Percentiles rank a stretch among this genome's conserved stretches.
These are phyloP conservation scores for Neosilurus hyrtlii DNA, from an alignment of 2,797 vertebrate genomes.

Conservation along the genomic window DNA sequence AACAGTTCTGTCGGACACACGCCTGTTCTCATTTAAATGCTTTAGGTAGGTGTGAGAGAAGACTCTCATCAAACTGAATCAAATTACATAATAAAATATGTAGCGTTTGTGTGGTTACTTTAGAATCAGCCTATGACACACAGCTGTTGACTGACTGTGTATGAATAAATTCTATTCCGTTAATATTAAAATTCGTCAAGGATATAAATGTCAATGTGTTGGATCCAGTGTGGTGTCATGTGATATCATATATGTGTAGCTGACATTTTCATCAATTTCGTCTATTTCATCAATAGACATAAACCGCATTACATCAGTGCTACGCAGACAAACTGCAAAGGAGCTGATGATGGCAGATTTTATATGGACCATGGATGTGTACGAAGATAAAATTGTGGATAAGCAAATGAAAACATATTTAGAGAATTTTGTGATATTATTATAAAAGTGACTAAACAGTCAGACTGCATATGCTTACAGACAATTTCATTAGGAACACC, in stretches of 20 bases:
- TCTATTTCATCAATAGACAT: too few species aligned
- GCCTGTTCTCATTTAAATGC: neutral
- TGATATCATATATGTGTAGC: neutral
- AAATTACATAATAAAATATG: neutral
- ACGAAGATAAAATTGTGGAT: neutral
- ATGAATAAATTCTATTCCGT: neutral
- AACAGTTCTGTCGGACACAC: constrained; percentile 10
- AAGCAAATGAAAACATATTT: neutral
- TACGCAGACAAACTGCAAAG: neutral
- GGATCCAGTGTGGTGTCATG: neutral
- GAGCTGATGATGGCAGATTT: neutral
- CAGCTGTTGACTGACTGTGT: neutral
- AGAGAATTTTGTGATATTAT: neutral
- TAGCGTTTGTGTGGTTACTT: neutral
- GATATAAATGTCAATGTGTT: neutral
- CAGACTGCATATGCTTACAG: neutral
- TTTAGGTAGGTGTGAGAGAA: neutral
- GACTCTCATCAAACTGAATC: neutral
- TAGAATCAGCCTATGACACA: neutral
- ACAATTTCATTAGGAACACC: neutral
- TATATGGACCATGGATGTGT: neutral
- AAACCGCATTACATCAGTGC: neutral
- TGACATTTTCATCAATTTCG: neutral
- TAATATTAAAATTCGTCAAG: neutral
- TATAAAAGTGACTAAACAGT: neutral